These are phyloP conservation scores for Solea solea DNA, from an alignment of 2,113 vertebrate genomes.

Conservation along the genomic window DNA sequence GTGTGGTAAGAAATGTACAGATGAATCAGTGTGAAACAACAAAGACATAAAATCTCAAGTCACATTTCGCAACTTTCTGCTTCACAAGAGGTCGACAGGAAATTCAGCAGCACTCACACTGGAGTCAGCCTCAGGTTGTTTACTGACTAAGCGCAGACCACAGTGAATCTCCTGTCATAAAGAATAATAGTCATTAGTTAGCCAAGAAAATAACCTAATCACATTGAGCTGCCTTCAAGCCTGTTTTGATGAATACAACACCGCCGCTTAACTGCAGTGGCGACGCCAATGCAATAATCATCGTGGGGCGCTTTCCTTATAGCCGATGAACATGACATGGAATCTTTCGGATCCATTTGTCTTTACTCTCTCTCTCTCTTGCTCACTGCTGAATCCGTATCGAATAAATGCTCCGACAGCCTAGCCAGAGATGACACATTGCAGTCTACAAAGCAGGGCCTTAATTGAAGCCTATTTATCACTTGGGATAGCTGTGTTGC, in stretches of 20 bases:
- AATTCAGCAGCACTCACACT: slow-evolving; percentile 20
- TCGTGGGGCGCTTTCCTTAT: slow-evolving; percentile 48
- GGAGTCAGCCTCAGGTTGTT: slow-evolving; percentile 56
- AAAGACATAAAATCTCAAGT: slow-evolving; percentile 1
- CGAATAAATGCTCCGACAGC: slow-evolving; percentile 74
- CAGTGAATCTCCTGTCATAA: slow-evolving; percentile 55
- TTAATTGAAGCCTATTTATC: slow-evolving; percentile 77
- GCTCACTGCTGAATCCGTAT: slow-evolving; percentile 67
- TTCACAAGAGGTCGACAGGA: slow-evolving; percentile 18
- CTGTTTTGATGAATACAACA: slow-evolving; percentile 66
- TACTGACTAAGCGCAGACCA: slow-evolving; percentile 44
- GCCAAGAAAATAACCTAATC: slow-evolving; percentile 72
- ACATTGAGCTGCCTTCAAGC: slow-evolving; percentile 62
- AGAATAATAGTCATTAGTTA: slow-evolving; percentile 72
- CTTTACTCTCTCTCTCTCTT: slow-evolving; percentile 43
- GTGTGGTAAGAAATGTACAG: not conserved
- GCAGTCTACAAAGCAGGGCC: slow-evolving; percentile 64
- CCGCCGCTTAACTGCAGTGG: slow-evolving; percentile 29
- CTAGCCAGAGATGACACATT: slow-evolving; percentile 74
- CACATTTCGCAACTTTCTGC: not conserved
- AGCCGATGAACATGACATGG: slow-evolving; percentile 67
- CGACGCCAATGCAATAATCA: slow-evolving; percentile 61
- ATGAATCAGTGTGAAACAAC: not conserved
- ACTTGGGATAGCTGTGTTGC: slow-evolving; percentile 53
- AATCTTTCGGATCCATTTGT: slow-evolving; percentile 68